Evolutionary conservation across 2,888 invertebrate genomes (phyloP).

Genomic region (Dascillus cervinus): DNA sequence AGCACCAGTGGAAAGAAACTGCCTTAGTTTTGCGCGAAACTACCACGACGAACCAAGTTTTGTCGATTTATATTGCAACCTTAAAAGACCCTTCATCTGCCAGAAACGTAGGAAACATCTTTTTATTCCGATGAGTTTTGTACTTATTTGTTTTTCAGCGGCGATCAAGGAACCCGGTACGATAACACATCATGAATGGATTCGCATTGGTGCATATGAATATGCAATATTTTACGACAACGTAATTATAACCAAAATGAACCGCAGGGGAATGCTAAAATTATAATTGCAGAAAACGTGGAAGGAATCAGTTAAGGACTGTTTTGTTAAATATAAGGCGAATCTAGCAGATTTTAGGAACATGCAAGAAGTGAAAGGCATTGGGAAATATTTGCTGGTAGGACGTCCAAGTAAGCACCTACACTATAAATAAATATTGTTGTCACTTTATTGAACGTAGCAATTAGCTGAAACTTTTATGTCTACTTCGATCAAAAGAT

Average conservation of each 20-base stretch:
- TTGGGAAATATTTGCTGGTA: slow-evolving; percentile 6
- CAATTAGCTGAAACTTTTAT: not conserved
- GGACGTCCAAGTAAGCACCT: slow-evolving; percentile 11
- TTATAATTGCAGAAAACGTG: slow-evolving; percentile 9
- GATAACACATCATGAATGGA: slow-evolving; percentile 7
- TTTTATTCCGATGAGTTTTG: not conserved
- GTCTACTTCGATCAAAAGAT: not conserved
- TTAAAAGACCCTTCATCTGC: slow-evolving; percentile 34
- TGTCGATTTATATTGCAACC: slow-evolving; percentile 44
- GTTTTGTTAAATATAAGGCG: slow-evolving; percentile 6
- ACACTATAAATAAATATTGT: slow-evolving; percentile 1
- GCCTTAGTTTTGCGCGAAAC: slow-evolving; percentile 42
- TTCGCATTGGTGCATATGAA: slow-evolving; percentile 38
- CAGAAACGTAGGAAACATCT: slow-evolving; percentile 4
- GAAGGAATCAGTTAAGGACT: slow-evolving; percentile 6
- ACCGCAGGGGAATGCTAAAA: no score
- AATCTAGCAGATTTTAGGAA: slow-evolving; percentile 7
- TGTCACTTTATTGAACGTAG: not conserved
- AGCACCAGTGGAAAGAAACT: not conserved
- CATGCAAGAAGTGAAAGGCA: slow-evolving; percentile 1
- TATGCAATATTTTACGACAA: slow-evolving; percentile 10
- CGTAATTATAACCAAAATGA: slow-evolving; percentile 2
- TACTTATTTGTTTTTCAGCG: slow-evolving; percentile 3
- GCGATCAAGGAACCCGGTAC: not conserved
- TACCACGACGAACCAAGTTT: slow-evolving; percentile 47